Percentiles rank a stretch among this genome's conserved stretches.
Evolutionary conservation across 2,888 invertebrate species (phyloP).

Genomic region (Spodoptera exigua): DNA sequence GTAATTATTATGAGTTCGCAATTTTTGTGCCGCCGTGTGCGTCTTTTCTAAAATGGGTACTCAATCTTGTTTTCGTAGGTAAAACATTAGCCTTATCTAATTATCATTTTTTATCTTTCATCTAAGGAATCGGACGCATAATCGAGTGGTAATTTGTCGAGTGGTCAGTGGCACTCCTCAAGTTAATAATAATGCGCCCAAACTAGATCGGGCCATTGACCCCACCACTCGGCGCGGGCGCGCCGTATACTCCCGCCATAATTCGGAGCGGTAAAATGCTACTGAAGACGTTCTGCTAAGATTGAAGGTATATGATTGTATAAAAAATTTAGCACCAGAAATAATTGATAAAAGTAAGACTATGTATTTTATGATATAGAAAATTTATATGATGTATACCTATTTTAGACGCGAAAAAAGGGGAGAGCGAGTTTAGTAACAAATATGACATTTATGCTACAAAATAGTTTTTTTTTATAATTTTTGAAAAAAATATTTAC

Average conservation of each 20-base stretch:
- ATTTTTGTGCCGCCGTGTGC: slow-evolving; percentile 23
- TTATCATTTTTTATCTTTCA: slow-evolving; percentile 56
- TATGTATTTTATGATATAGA: too few relatives aligned
- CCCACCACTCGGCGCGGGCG: slow-evolving; percentile 80
- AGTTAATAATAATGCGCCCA: slow-evolving; percentile 88
- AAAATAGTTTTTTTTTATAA: too few relatives aligned
- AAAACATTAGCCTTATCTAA: slow-evolving; percentile 43
- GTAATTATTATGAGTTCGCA: slow-evolving; percentile 26
- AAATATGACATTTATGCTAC: too few relatives aligned
- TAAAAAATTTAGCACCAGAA: too few relatives aligned
- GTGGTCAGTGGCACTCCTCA: slow-evolving; percentile 76
- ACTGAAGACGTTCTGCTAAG: slow-evolving; percentile 54
- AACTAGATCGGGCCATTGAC: slow-evolving; percentile 88
- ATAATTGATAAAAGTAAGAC: too few relatives aligned
- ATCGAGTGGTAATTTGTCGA: slow-evolving; percentile 71
- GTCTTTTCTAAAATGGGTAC: slow-evolving; percentile 37
- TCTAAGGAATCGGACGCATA: slow-evolving; percentile 59
- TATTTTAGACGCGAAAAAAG: too few relatives aligned
- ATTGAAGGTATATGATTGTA: too few relatives aligned
- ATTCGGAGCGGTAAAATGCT: slow-evolving; percentile 80
- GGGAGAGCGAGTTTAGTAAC: too few relatives aligned
- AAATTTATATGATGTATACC: too few relatives aligned
- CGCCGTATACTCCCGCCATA: slow-evolving; percentile 73
- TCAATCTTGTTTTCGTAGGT: slow-evolving; percentile 44
- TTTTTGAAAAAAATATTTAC: too few relatives aligned